These are phyloP conservation scores for Plodia interpunctella DNA, from an alignment of 1,140 invertebrate species.

Conservation along the genomic window DNA sequence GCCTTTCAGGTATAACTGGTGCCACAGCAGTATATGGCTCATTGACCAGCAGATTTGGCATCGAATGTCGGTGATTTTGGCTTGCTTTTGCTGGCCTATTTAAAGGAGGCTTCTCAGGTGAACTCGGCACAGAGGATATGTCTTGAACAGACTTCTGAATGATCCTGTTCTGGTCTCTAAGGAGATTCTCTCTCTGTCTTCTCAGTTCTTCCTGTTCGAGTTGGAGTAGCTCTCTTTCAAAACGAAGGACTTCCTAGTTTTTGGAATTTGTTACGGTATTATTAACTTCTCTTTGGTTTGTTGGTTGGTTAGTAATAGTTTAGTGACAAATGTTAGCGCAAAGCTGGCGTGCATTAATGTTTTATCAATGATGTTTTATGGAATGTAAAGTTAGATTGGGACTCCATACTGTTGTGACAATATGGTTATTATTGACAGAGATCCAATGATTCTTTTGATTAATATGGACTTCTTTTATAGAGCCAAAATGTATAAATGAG, in stretches of 20 bases:
- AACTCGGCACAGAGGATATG: slow-evolving; percentile 59
- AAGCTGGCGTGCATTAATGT: slow-evolving; percentile 27
- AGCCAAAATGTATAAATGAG: no score
- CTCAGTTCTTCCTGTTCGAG: slow-evolving; percentile 87
- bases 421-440: neutral
- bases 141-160: slow-evolving; percentile 82
- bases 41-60: slow-evolving; percentile 80
- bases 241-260: slow-evolving; percentile 82
- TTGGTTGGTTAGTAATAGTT: slow-evolving; percentile 15
- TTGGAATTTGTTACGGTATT: slow-evolving; percentile 22
- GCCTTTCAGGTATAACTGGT: slow-evolving; percentile 32
- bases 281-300: slow-evolving; percentile 18
- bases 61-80: slow-evolving; percentile 81
- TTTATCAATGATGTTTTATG: slow-evolving; percentile 11
- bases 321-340: slow-evolving; percentile 22
- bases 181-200: slow-evolving; percentile 83
- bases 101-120: slow-evolving; percentile 40
- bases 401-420: neutral
- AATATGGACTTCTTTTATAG: neutral
- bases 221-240: slow-evolving; percentile 86
- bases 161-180: slow-evolving; percentile 79
- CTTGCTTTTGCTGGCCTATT: slow-evolving; percentile 34
- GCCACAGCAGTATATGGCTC: slow-evolving; percentile 64
- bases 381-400: neutral
- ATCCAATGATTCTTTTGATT: neutral